These are phyloP conservation scores for Ptilodon capucinus DNA, from an alignment of 2,888 invertebrate genomes.

Conservation along the genomic window DNA sequence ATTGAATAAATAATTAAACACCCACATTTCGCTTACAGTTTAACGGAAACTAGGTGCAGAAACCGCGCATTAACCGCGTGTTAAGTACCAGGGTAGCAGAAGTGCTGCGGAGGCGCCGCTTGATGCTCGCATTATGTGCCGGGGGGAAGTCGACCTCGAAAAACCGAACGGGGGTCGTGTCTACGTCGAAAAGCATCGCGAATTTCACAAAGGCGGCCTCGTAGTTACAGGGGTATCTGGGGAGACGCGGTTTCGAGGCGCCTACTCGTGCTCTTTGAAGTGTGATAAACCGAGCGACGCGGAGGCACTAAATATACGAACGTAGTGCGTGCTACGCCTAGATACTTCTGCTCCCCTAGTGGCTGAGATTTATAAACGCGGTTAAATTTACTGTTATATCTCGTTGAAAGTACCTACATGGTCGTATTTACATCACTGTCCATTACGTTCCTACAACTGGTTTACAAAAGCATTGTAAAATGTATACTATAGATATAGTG, in stretches of 20 bases:
- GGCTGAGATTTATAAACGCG: slow-evolving; percentile 53
- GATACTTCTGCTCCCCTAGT: slow-evolving; percentile 47
- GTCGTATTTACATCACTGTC: slow-evolving; percentile 15
- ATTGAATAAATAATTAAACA: slow-evolving; percentile 72
- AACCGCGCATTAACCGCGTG: slow-evolving; percentile 54
- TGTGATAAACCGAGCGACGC: slow-evolving; percentile 72
- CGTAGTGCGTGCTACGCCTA: slow-evolving; percentile 54
- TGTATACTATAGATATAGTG: too few species aligned
- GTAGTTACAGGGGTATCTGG: slow-evolving; percentile 63
- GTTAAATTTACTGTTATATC: slow-evolving; percentile 45
- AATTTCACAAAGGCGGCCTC: slow-evolving; percentile 77
- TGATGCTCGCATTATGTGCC: slow-evolving; percentile 53
- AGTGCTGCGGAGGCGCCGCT: slow-evolving; percentile 35
- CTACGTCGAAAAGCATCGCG: slow-evolving; percentile 69
- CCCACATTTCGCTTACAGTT: slow-evolving; percentile 46
- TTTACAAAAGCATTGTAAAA: too few species aligned
- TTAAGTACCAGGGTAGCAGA: slow-evolving; percentile 42
- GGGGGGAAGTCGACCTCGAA: slow-evolving; percentile 71
- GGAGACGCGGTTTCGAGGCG: slow-evolving; percentile 69
- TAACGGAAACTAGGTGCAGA: slow-evolving; percentile 60
- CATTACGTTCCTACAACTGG: too few species aligned
- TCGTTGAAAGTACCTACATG: slow-evolving; percentile 27
- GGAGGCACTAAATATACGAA: slow-evolving; percentile 61
- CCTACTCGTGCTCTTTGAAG: slow-evolving; percentile 74
- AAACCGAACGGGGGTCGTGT: slow-evolving; percentile 72